These are phyloP conservation scores for Gymnarchus niloticus DNA, from an alignment of 2,113 vertebrate species.

Conservation along the genomic window DNA sequence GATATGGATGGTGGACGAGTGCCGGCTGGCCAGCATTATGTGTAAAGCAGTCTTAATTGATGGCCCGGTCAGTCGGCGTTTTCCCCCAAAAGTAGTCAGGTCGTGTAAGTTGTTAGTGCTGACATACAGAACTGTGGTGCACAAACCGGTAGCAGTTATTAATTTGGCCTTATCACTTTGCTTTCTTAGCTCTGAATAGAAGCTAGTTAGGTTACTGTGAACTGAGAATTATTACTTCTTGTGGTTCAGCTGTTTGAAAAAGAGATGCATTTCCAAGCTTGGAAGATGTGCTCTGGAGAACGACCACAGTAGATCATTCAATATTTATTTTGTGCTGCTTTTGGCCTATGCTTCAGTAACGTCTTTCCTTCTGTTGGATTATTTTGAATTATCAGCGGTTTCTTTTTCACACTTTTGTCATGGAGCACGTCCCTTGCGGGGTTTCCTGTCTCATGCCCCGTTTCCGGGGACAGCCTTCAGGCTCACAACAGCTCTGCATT, in stretches of 20 bases:
- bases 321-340: background rate
- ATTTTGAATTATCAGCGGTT: background rate
- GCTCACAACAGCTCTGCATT: background rate
- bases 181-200: conserved; percentile 12
- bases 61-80: no score
- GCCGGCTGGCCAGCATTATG: background rate
- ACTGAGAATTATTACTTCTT: background rate
- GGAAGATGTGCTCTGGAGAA: background rate
- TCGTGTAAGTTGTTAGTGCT: background rate
- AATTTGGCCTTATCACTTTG: conserved; percentile 5
- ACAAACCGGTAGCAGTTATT: background rate
- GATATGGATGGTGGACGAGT: background rate
- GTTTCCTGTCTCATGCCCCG: background rate
- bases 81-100: background rate
- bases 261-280: background rate
- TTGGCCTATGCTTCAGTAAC: background rate
- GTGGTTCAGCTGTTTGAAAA: background rate
- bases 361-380: background rate
- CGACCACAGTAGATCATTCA: background rate
- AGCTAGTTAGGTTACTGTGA: background rate
- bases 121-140: background rate
- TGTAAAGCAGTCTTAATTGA: background rate
- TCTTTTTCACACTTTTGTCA: background rate
- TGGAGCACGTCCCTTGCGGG: background rate
- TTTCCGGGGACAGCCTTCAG: background rate